Conservation (phyloP, 2,888 invertebrate genomes). For the Leptopilina myrica region DNA sequence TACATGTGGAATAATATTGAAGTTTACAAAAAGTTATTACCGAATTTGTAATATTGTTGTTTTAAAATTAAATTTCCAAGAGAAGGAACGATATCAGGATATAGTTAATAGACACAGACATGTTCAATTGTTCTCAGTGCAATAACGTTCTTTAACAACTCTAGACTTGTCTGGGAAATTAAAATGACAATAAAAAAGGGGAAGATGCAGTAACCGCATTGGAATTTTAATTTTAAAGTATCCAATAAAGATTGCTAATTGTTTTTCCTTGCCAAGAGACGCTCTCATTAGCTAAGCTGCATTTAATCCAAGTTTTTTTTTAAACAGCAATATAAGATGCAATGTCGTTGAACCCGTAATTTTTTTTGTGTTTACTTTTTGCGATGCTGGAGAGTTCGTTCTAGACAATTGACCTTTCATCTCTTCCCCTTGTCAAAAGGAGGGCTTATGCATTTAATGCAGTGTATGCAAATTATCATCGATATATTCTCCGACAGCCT, state of each 20-base stretch:
- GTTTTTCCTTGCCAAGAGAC: slow-evolving; percentile 2
- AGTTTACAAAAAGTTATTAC: too few species aligned
- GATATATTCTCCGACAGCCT: slow-evolving; percentile 52
- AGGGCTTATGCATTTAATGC: slow-evolving; percentile 48
- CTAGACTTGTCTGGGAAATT: slow-evolving; percentile 7
- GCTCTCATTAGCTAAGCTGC: slow-evolving; percentile 22
- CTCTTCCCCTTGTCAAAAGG: background rate
- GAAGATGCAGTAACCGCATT: background rate
- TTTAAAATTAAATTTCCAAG: too few species aligned
- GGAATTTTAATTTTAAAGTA: slow-evolving; percentile 12
- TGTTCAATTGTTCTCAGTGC: background rate
- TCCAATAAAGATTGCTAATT: slow-evolving; percentile 10
- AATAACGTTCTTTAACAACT: background rate
- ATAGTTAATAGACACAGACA: too few species aligned
- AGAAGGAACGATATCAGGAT: too few species aligned
- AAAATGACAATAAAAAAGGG: background rate
- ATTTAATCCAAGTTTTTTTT: slow-evolving; percentile 12
- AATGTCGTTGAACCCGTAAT: slow-evolving; percentile 9
- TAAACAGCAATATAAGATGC: slow-evolving; percentile 1
- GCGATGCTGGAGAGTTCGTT: slow-evolving; percentile 1
- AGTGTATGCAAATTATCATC: slow-evolving; percentile 55
- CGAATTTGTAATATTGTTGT: too few species aligned
- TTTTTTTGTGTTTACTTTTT: slow-evolving; percentile 18
- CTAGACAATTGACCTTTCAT: slow-evolving; percentile 29
- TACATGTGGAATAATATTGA: too few species aligned